Evolutionary conservation across 2,113 vertebrate species (phyloP), one percentile per base, ranked within the genome.

Genomic region (Pedetes capensis): DNA sequence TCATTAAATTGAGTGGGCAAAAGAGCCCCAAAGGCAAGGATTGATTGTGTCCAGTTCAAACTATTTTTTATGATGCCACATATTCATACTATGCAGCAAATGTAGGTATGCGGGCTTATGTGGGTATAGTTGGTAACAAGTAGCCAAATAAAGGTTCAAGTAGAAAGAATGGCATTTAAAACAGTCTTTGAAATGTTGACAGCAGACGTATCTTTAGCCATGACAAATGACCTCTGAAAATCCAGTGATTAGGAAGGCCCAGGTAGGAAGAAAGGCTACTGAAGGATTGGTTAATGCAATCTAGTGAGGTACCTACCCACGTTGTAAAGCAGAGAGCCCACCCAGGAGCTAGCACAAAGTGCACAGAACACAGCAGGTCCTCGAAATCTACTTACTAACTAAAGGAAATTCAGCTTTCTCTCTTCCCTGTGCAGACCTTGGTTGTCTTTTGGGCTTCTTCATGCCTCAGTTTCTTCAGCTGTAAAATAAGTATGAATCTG

Each of bases 401-500:
- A 29, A 71, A 92, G 57, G 12, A 49, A 53, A 22, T 34, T 57
- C 17, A 39, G 51, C 14, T 39, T 86, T 75, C 42, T 47, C 25
- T 25, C 20, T 10, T 74, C 14, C 23, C 71, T 53, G 32, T n/a
- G 57, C 49, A 75, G 69, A 42, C 27, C 29, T 55, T 32, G 6
- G 23, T 66, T 78, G 69, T 3, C 13, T 57, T 37, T 16, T 76
- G 66, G 37, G 49, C 32, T 75, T 53, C 71, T 53, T 53, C 14
- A 61, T 34, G 71, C 57, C 94, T 92, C 69, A 53, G 74, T 93
- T 96, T 95, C 63, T 82, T 89, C 71, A 51, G 68, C 20, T 79
- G 1, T 29, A 69, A 84, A 93, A 39, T 75, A 83, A 92, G 71
- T 59, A 44, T 32, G 37, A 81, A 37, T 42, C 32, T 53, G 44